phyloP scores from a whole-genome alignment of 2,797 vertebrate genomes.

The Capromys pilorides region DNA sequence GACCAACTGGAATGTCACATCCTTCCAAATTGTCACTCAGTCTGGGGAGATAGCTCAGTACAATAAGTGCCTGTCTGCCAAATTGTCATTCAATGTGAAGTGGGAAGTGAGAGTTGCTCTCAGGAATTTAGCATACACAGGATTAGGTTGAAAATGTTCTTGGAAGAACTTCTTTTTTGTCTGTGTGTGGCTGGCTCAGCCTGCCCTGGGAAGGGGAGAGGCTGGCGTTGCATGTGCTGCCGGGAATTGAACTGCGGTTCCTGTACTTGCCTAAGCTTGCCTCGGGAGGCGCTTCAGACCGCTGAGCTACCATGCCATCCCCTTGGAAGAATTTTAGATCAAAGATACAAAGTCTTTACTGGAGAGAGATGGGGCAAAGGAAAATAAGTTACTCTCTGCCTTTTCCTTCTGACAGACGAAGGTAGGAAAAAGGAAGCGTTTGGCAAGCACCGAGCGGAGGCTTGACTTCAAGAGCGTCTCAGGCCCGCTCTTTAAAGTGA shows the following conservation, averaged over 20 bases:
- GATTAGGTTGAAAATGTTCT: not conserved
- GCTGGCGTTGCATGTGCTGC: too few relatives aligned
- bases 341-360: not conserved
- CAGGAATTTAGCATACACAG: not conserved
- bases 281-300: too few relatives aligned
- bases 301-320: too few relatives aligned
- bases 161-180: too few relatives aligned
- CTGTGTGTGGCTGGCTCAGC: too few relatives aligned
- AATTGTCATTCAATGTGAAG: not conserved
- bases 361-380: not conserved
- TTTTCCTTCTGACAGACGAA: not conserved
- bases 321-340: too few relatives aligned
- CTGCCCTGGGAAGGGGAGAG: too few relatives aligned
- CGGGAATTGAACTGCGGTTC: too few relatives aligned
- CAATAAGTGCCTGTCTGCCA: not conserved
- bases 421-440: not conserved
- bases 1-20: not conserved
- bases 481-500: not conserved
- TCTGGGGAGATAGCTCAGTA: too few relatives aligned
- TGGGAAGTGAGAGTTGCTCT: too few relatives aligned
- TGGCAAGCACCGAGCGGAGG: not conserved
- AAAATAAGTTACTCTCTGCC: not conserved
- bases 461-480: not conserved
- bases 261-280: too few relatives aligned
- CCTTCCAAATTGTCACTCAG: not conserved